Evolutionary conservation across 2,888 invertebrate genomes (phyloP).

Genomic region (Podabrus alpinus): DNA sequence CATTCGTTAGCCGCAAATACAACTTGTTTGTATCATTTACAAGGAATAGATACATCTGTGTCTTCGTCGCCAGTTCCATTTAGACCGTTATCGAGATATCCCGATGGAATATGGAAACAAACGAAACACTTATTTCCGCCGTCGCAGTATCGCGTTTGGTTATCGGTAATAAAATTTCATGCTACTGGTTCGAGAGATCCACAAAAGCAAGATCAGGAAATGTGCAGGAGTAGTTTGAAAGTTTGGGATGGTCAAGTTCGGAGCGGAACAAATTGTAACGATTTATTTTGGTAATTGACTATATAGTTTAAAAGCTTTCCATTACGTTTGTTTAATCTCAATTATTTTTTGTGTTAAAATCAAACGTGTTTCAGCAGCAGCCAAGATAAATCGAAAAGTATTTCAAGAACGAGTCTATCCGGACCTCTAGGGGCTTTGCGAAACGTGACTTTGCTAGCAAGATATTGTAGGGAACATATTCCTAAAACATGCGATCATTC

Average conservation of each 20-base stretch:
- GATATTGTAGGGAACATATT: conserved; percentile 81
- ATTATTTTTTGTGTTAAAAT: conserved; percentile 23
- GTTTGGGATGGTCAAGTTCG: conserved; percentile 86
- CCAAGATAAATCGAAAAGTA: conserved; percentile 46
- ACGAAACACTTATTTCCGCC: conserved; percentile 61
- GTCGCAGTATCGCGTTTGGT: conserved; percentile 80
- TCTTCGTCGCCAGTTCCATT: conserved; percentile 59
- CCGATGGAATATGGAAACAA: conserved; percentile 56
- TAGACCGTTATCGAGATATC: conserved; percentile 61
- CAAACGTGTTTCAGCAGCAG: conserved; percentile 42
- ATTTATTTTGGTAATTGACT: conserved; percentile 74
- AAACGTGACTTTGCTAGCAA: conserved; percentile 78
- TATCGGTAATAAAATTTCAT: conserved; percentile 85
- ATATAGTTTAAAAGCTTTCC: neutral
- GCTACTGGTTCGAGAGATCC: conserved; percentile 69
- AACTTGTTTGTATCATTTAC: conserved; percentile 85
- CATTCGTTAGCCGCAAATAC: conserved; percentile 88
- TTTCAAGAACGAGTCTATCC: conserved; percentile 42
- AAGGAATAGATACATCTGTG: conserved; percentile 65
- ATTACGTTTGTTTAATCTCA: neutral
- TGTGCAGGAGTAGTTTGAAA: conserved; percentile 81
- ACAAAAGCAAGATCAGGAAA: conserved; percentile 71
- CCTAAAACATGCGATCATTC: conserved; percentile 84
- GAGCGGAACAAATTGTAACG: conserved; percentile 76
- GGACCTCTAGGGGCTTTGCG: conserved; percentile 59